Conservation (phyloP, 2,888 invertebrate species). For the Drosophila glabriapex region DNA sequence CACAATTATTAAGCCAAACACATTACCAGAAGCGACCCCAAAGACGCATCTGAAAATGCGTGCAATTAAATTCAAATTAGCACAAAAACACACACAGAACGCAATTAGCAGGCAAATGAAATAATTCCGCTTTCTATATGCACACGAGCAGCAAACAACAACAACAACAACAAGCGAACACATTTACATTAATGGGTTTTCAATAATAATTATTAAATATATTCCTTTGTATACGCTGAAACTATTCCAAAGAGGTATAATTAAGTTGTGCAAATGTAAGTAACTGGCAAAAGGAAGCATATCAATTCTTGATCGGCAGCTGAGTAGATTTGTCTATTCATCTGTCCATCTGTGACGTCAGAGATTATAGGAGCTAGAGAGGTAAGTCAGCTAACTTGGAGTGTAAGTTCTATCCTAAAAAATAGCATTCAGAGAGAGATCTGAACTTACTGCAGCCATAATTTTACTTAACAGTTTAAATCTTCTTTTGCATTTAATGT, state of each 20-base stretch:
- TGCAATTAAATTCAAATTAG: slow-evolving; percentile 85
- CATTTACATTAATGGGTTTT: neutral
- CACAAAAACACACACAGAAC: slow-evolving; percentile 56
- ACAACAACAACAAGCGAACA: neutral
- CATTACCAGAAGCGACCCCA: slow-evolving; percentile 39
- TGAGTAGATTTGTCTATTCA: neutral
- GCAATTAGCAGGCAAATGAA: slow-evolving; percentile 50
- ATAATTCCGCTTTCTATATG: slow-evolving; percentile 12
- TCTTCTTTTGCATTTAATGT: neutral
- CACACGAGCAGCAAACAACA: slow-evolving; percentile 1
- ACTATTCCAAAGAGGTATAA: neutral
- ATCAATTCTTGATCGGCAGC: neutral
- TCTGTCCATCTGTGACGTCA: neutral
- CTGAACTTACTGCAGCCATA: neutral
- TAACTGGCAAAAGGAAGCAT: neutral
- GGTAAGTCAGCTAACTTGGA: neutral
- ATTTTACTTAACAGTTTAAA: neutral
- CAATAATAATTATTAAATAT: neutral
- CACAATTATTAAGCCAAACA: slow-evolving; percentile 71
- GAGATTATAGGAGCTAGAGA: neutral
- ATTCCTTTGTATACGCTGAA: neutral
- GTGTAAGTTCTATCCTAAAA: neutral
- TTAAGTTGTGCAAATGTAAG: neutral
- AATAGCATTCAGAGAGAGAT: neutral
- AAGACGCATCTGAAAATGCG: slow-evolving; percentile 1